These are phyloP conservation scores for Athripsodes cinereus DNA, from an alignment of 2,888 invertebrate genomes.

Conservation along the genomic window DNA sequence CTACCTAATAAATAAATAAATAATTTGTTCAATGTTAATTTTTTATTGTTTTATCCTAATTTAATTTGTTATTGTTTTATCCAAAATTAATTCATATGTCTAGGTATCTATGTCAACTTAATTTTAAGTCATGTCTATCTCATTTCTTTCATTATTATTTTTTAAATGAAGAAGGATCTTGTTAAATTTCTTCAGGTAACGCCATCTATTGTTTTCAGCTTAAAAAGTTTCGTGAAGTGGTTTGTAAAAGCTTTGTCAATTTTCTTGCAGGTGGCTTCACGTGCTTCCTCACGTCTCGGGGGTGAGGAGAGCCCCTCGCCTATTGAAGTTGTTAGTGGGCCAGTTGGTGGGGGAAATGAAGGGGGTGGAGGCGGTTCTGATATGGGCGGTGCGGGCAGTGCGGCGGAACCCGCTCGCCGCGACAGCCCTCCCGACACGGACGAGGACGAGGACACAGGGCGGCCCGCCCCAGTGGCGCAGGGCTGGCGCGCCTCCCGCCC, in stretches of 20 bases:
- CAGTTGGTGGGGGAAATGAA: conserved; percentile 42
- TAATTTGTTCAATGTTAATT: no score
- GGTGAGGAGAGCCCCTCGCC: conserved; percentile 29
- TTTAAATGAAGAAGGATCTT: no score
- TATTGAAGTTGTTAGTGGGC: conserved; percentile 42
- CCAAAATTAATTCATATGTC: no score
- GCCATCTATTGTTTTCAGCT: no score
- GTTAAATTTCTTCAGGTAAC: no score
- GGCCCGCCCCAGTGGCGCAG: conserved; percentile 37
- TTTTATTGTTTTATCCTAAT: no score
- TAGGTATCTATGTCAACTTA: no score
- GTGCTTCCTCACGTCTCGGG: conserved; percentile 24
- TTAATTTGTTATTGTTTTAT: no score
- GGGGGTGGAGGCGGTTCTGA: conserved; percentile 40
- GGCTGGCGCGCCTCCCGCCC: conserved; percentile 39
- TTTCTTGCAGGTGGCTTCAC: conserved; percentile 23
- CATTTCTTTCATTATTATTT: no score
- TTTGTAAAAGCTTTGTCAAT: conserved; percentile 3
- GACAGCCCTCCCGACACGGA: conserved; percentile 42
- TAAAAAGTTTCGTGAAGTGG: no score
- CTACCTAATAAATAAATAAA: no score
- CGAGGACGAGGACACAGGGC: conserved; percentile 42
- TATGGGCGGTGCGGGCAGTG: conserved; percentile 44
- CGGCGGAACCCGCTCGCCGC: conserved; percentile 35
- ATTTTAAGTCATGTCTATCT: no score